A percentile compares a stretch with the other conserved stretches of the same genome.
These are phyloP conservation scores for Protobothrops flavoviridis DNA, from an alignment of 2,113 vertebrate genomes.

Conservation along the genomic window DNA sequence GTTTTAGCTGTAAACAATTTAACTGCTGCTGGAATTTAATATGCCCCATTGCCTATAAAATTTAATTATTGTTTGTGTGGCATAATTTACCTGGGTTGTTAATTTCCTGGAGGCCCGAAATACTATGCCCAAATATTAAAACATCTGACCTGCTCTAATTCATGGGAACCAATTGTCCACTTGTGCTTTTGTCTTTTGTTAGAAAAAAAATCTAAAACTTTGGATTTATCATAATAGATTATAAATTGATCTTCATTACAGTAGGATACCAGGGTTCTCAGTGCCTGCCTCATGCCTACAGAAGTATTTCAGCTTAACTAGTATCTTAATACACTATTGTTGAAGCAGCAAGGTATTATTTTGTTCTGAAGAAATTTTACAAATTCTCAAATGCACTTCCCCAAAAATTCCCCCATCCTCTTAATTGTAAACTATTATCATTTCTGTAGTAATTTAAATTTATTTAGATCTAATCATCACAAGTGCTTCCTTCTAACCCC, in stretches of 20 bases:
- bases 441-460: not conserved
- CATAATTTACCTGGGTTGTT: not conserved
- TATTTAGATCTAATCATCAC: not conserved
- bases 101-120: not conserved
- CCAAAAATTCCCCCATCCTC: slow-evolving; percentile 2
- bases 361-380: slow-evolving; percentile 40
- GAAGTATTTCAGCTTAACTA: slow-evolving; percentile 66
- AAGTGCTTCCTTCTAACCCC: not conserved
- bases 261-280: not conserved
- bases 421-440: slow-evolving; percentile 31
- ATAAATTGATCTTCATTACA: not conserved
- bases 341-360: slow-evolving; percentile 43
- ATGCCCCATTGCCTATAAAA: not conserved
- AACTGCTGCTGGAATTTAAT: not conserved
- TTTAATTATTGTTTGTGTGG: not conserved
- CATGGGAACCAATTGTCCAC: not conserved
- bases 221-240: not conserved
- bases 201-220: not conserved
- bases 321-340: slow-evolving; percentile 63
- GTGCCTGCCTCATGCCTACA: not conserved
- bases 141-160: not conserved
- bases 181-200: not conserved
- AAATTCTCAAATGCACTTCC: slow-evolving; percentile 33
- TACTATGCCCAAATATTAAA: not conserved
- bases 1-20: not conserved